phyloP scores from a whole-genome alignment of 2,113 vertebrate species.

The Lagopus leucura region DNA sequence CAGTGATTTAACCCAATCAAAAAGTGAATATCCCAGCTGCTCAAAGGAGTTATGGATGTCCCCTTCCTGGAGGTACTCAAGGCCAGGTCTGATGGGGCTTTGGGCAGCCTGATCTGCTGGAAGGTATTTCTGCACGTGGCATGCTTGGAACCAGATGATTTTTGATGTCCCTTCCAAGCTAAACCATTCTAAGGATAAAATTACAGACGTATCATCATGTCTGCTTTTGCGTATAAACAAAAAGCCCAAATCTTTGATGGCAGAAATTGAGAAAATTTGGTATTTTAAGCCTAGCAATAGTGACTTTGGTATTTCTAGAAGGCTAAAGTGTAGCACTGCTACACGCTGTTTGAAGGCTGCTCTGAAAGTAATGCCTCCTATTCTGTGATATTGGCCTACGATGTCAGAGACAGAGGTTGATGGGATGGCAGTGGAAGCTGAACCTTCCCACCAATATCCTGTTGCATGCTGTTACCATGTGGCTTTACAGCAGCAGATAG shows the following conservation, averaged over 20 bases:
- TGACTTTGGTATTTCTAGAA: neutral
- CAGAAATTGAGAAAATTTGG: neutral
- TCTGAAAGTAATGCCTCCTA: no score
- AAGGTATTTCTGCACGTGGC: neutral
- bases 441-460: no score
- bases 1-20: neutral
- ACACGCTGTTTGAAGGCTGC: neutral
- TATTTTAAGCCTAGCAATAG: neutral
- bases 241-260: neutral
- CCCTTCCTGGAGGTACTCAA: neutral
- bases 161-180: neutral
- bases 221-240: neutral
- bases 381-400: no score
- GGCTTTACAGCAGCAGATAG: no score
- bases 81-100: neutral
- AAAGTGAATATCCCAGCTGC: neutral
- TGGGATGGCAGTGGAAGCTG: no score
- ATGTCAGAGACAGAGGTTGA: no score
- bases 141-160: neutral
- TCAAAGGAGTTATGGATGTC: neutral
- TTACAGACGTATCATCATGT: neutral
- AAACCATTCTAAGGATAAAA: neutral
- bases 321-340: neutral
- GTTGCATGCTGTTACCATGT: no score
- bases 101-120: neutral